These are phyloP conservation scores for Lumbricus terrestris DNA, from an alignment of 2,888 invertebrate species.

Conservation along the genomic window DNA sequence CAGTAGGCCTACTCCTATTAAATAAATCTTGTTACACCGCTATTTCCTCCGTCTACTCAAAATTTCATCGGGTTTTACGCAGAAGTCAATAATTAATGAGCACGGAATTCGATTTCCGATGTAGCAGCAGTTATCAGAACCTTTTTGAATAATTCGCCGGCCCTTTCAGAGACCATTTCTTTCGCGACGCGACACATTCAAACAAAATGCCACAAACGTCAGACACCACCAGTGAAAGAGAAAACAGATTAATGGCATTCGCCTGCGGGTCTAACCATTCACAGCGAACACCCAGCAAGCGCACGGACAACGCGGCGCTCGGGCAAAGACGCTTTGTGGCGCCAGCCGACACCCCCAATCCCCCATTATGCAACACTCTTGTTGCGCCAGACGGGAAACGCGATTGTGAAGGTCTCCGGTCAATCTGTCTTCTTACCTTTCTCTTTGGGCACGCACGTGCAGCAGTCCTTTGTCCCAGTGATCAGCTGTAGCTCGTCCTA, in stretches of 20 bases:
- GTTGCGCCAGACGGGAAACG: neutral
- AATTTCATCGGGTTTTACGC: neutral
- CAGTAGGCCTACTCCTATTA: no score
- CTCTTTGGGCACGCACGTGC: neutral
- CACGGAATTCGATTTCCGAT: neutral
- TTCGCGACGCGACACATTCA: neutral
- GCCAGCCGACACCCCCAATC: neutral
- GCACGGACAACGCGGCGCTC: neutral
- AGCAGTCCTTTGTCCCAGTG: neutral
- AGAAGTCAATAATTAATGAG: neutral
- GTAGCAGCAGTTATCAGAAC: neutral
- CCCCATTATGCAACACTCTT: neutral
- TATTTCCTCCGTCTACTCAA: neutral
- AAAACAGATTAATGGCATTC: neutral
- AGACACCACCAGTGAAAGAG: neutral
- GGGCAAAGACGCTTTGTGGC: neutral
- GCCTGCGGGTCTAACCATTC: neutral
- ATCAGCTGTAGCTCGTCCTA: neutral
- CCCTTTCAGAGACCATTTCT: neutral
- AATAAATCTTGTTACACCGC: neutral
- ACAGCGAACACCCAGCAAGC: neutral
- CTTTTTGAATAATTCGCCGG: neutral
- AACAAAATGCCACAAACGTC: neutral
- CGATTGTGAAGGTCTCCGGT: neutral
- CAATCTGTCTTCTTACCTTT: slow-evolving; percentile 10